phyloP scores from a whole-genome alignment of 1,140 invertebrate species.

The Danaus melanippus region DNA sequence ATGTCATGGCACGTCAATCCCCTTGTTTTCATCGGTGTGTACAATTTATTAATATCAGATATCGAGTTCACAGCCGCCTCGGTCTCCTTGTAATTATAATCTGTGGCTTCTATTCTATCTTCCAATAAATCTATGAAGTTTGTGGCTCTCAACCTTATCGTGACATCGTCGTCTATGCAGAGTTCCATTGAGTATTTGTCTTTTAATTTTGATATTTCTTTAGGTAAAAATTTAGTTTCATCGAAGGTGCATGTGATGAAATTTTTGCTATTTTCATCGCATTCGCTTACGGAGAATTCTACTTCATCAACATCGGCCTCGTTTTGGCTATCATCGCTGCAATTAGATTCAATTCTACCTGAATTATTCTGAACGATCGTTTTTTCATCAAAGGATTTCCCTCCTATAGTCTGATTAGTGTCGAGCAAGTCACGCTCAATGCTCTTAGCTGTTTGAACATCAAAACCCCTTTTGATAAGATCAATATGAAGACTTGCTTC shows the following conservation, averaged over 20 bases:
- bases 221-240: slow-evolving; percentile 23
- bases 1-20: slow-evolving; percentile 45
- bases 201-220: slow-evolving; percentile 40
- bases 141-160: slow-evolving; percentile 48
- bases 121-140: slow-evolving; percentile 34
- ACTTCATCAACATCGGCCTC: slow-evolving; percentile 37
- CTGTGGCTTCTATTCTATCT: slow-evolving; percentile 19
- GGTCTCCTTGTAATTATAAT: slow-evolving; percentile 35
- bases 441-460: slow-evolving; percentile 56
- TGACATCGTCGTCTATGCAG: slow-evolving; percentile 54
- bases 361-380: slow-evolving; percentile 2
- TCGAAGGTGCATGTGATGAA: slow-evolving; percentile 36
- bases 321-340: slow-evolving; percentile 27
- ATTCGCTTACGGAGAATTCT: slow-evolving; percentile 45
- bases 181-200: slow-evolving; percentile 59
- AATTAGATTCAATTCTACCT: slow-evolving; percentile 27
- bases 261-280: slow-evolving; percentile 46
- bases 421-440: slow-evolving; percentile 59
- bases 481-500: slow-evolving; percentile 42
- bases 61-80: slow-evolving; percentile 44
- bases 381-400: too few species aligned
- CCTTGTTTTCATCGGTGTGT: slow-evolving; percentile 52
- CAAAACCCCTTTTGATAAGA: slow-evolving; percentile 59
- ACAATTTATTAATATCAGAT: slow-evolving; percentile 41
- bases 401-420: slow-evolving; percentile 21